A percentile compares a stretch with the other conserved stretches of the same genome.
phyloP scores from a whole-genome alignment of 2,888 invertebrate species.

The Amorpha juglandis region DNA sequence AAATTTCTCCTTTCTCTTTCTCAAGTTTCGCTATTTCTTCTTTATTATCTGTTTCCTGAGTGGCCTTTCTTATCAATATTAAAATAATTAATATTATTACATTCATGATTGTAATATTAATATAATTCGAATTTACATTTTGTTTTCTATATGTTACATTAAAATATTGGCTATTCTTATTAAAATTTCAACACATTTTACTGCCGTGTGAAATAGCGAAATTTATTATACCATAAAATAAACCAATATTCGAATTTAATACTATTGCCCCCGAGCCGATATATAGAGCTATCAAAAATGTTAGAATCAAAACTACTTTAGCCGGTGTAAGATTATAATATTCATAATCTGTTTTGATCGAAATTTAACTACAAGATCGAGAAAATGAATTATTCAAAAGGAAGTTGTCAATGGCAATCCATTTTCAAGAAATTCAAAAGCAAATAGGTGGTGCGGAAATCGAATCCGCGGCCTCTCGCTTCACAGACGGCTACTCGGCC shows the following conservation, averaged over 20 bases:
- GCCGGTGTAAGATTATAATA: too few relatives aligned
- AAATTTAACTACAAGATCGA: too few relatives aligned
- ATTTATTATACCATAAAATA: constrained; percentile 18
- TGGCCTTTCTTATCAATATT: background rate
- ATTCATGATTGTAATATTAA: background rate
- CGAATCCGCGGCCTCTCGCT: too few relatives aligned
- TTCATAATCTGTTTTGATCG: too few relatives aligned
- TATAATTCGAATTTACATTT: background rate
- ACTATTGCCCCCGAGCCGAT: background rate
- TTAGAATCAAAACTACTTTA: background rate
- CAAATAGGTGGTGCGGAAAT: too few relatives aligned
- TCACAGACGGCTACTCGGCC: too few relatives aligned
- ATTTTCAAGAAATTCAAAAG: too few relatives aligned
- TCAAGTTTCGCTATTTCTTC: constrained; percentile 47
- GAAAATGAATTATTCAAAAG: too few relatives aligned
- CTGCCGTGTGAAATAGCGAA: background rate
- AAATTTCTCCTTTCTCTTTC: constrained; percentile 48
- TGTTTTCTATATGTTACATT: background rate
- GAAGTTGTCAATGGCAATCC: too few relatives aligned
- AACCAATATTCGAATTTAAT: background rate
- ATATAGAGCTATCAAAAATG: background rate
- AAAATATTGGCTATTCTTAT: background rate
- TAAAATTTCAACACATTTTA: constrained; percentile 13
- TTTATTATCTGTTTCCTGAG: constrained; percentile 27
- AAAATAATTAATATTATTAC: constrained; percentile 6